Conservation (phyloP, 2,888 invertebrate species). For the Tholera decimalis region DNA sequence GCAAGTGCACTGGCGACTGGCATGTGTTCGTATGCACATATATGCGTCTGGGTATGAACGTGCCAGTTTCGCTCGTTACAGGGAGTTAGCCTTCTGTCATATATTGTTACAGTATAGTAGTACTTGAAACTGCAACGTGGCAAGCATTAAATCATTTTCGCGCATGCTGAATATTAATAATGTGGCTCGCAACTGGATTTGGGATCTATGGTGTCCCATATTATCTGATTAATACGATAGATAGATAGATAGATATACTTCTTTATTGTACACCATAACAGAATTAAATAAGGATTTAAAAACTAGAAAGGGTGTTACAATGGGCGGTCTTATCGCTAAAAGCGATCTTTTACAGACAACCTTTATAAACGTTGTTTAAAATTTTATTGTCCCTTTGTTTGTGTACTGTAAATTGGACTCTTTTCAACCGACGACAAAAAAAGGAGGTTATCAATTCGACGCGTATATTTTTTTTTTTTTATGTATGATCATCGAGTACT, state of each 20-base stretch:
- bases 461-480: too few relatives aligned
- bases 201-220: conserved; percentile 47
- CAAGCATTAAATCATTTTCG: conserved; percentile 78
- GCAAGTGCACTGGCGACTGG: background rate
- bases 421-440: too few relatives aligned
- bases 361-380: conserved; percentile 52
- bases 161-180: conserved; percentile 84
- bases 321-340: too few relatives aligned
- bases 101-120: background rate
- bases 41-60: background rate
- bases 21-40: background rate
- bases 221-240: conserved; percentile 59
- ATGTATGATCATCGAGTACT: too few relatives aligned
- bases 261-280: too few relatives aligned
- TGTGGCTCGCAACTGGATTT: conserved; percentile 64
- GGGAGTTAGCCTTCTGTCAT: background rate
- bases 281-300: too few relatives aligned
- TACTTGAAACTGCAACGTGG: conserved; percentile 57
- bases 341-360: too few relatives aligned
- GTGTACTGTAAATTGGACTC: too few relatives aligned
- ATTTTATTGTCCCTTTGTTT: conserved; percentile 52
- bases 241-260: too few relatives aligned
- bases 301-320: too few relatives aligned
- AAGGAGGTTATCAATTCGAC: too few relatives aligned
- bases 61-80: too few relatives aligned